Evolutionary conservation across 1,140 invertebrate genomes (phyloP), one percentile per base, ranked within the genome.

Genomic region (Nomia melanderi): DNA sequence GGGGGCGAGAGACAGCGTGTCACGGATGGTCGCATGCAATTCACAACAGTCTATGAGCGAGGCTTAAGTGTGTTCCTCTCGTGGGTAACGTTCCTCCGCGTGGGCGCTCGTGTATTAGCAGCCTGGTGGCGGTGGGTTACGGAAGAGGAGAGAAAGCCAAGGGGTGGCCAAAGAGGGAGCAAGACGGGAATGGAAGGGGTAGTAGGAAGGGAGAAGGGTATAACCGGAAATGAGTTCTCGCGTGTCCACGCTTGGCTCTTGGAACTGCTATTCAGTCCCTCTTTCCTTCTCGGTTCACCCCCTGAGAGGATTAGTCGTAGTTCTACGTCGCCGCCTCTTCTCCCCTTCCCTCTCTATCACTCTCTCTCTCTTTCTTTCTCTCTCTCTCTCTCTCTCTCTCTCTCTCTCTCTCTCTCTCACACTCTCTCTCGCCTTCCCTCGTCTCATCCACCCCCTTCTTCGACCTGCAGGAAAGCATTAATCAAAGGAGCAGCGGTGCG

Each of bases 221-320:
- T 73, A 77, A 81, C 77, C 88, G 89, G 88, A 90, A 89, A 90
- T 90, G 88, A 90, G 88, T 89, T 90, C 84, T 89, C 86, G 84
- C 82, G 84, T 89, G 87, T 87, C 87, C 87, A 87, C 81, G 84
- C 77, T 88, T 41, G 79, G 53, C 79, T 83, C 84, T 86, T 80
- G 83, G 79, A 84, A 81, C 82, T 74, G 70, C 50, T 75, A 66
- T 84, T 82, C 74, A 83, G 81, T 77, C 62, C 66, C 65, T 71
- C 69, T 73, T 78, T 59, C 77, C 64, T 74, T 78, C 57, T 57
- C 72, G 70, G 23, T 50, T 62, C 77, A 53, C 53, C 66, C 60
- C 70, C 39, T 53, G 66, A 79, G 77, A 83, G 83, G 82, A 84
- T 84, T 84, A 84, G 83, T 85, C 83, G 83, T 79, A 77, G 82